Evolutionary conservation across 2,888 invertebrate genomes (phyloP).

Genomic region (Oasisia sp.): DNA sequence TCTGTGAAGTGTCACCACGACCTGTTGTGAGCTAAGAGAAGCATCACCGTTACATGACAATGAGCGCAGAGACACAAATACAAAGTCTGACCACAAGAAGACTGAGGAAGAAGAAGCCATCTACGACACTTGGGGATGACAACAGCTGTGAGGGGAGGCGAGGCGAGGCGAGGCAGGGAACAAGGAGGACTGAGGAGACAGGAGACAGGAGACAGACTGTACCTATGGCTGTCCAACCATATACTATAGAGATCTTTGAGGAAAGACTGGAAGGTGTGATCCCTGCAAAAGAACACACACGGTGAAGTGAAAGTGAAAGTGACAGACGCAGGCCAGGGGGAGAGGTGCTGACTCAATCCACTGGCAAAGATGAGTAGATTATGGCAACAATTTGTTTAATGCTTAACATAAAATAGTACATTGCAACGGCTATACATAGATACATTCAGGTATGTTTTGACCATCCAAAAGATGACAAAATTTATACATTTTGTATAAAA

Average conservation of each 20-base stretch:
- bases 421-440: too few species aligned
- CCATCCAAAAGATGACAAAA: too few species aligned
- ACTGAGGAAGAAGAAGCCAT: neutral
- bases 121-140: neutral
- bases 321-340: neutral
- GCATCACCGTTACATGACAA: neutral
- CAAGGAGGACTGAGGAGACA: neutral
- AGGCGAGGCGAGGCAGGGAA: too few species aligned
- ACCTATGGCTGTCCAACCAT: constrained; percentile 6
- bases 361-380: neutral
- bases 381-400: neutral
- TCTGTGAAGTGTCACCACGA: neutral
- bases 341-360: neutral
- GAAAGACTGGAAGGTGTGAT: neutral
- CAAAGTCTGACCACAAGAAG: neutral
- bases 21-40: neutral
- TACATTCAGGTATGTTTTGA: too few species aligned
- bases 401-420: too few species aligned
- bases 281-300: neutral
- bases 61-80: neutral
- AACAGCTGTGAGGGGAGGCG: neutral
- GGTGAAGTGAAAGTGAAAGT: neutral
- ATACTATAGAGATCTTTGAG: neutral
- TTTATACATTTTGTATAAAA: too few species aligned
- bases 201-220: neutral